Base-by-base conservation (phyloP, 2,113 vertebrate species). In the Hippocampus comes region DNA sequence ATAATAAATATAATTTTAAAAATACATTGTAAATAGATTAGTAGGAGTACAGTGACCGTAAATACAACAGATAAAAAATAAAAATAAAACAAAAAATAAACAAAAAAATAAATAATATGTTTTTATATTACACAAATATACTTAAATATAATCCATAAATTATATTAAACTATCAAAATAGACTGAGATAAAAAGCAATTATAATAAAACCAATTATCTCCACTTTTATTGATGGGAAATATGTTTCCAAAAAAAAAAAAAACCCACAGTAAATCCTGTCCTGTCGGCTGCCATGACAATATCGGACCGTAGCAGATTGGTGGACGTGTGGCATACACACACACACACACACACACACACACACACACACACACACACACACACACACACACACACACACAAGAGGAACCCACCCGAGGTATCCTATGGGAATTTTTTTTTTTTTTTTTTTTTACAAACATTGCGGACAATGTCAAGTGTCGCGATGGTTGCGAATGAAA, bases 401-500 rank as follows among this genome's bases (percentile, higher is more conserved):
- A n/a, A n/a, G n/a, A n/a, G n/a, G n/a, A n/a, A n/a, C n/a, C n/a
- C n/a, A n/a, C n/a, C n/a, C n/a, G n/a, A n/a, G n/a, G n/a, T n/a
- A n/a, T n/a, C n/a, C n/a, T n/a, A n/a, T n/a, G n/a, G n/a, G n/a
- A n/a, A n/a, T n/a, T n/a, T n/a, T n/a, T n/a, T n/a, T n/a, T n/a
- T n/a, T 87, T 48, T 23, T 27, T 53, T 55, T 30, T 25, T 67
- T 89, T 87, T 83, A 86, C 81, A 89, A 88, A 88, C 79, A 86
- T 82, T 73, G 59, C 71, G 75, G 86, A 89, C 87, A 89, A 88
- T 90, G 84, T 90, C 88, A 89, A 88, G 87, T 88, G 87, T 90
- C 84, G 84, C 85, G 87, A 89, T 89, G 84, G 89, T 86, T 89
- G 82, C 88, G 88, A 83, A 88, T 90, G 82, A 88, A 89, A 91